A percentile compares a stretch with the other conserved stretches of the same genome.
These are phyloP conservation scores for Neolamprologus tretocephalus DNA, from an alignment of 2,113 vertebrate species.

Conservation along the genomic window DNA sequence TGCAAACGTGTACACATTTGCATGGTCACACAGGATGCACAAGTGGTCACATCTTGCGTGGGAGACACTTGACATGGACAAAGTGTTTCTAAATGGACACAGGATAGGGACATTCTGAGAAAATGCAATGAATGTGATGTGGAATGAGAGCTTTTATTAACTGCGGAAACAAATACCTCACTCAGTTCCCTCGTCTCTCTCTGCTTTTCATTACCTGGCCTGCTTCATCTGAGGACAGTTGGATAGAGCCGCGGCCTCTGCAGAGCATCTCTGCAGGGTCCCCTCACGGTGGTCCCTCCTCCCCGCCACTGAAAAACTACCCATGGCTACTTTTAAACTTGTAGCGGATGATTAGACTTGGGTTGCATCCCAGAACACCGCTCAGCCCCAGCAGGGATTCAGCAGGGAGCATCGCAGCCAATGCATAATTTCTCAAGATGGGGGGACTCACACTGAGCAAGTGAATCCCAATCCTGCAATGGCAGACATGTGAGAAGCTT, in stretches of 20 bases:
- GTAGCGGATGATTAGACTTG: constrained; percentile 63
- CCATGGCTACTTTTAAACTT: constrained; percentile 63
- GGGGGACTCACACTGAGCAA: constrained; percentile 58
- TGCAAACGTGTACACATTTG: constrained; percentile 27
- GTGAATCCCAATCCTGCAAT: constrained; percentile 37
- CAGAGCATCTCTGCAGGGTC: constrained; percentile 13
- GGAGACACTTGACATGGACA: background rate
- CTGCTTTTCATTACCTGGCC: constrained; percentile 42
- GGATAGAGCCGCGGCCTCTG: constrained; percentile 15
- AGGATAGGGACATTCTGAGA: background rate
- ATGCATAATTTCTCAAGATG: constrained; percentile 67
- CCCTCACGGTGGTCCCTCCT: constrained; percentile 18
- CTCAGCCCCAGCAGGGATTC: constrained; percentile 62
- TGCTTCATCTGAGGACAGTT: constrained; percentile 7
- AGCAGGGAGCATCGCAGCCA: constrained; percentile 52
- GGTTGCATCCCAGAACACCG: constrained; percentile 58
- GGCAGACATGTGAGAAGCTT: constrained; percentile 43
- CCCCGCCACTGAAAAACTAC: constrained; percentile 33
- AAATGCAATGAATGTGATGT: background rate
- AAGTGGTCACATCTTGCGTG: background rate
- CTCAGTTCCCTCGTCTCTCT: constrained; percentile 29
- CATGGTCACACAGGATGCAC: constrained; percentile 5
- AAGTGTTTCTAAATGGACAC: background rate
- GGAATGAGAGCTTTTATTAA: background rate
- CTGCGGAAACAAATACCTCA: constrained; percentile 4